Evolutionary conservation across 2,797 vertebrate species (phyloP).

Genomic region (Gallinago nigripennis): DNA sequence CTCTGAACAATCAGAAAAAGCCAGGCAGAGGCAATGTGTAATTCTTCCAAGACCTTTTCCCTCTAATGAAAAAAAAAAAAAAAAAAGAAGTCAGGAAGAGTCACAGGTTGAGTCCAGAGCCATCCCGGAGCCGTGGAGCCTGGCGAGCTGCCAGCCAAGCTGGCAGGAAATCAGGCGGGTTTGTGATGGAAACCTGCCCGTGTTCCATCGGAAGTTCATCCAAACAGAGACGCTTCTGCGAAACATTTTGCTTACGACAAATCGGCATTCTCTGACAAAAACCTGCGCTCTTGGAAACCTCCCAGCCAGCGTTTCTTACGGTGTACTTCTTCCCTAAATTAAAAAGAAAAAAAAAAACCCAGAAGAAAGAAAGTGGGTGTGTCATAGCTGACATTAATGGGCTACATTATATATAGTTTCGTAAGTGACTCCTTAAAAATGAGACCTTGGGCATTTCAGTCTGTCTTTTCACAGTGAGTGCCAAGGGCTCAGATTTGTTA

Average conservation of each 20-base stretch:
- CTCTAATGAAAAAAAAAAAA: not conserved
- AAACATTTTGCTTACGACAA: slow-evolving; percentile 46
- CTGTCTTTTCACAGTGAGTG: not conserved
- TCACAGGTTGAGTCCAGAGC: slow-evolving; percentile 29
- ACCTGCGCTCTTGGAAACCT: slow-evolving; percentile 2
- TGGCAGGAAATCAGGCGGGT: slow-evolving; percentile 35
- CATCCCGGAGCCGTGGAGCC: not conserved
- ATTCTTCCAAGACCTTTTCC: slow-evolving; percentile 6
- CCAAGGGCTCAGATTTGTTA: not conserved
- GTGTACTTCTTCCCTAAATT: not conserved
- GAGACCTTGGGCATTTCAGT: not conserved
- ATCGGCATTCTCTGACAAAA: not conserved
- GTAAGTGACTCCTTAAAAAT: not conserved
- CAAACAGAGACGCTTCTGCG: slow-evolving; percentile 8
- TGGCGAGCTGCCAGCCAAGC: slow-evolving; percentile 40
- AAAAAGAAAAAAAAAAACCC: not conserved
- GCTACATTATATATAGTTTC: not conserved
- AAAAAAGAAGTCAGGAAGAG: not conserved
- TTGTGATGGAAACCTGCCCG: slow-evolving; percentile 54
- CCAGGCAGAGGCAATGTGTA: not conserved
- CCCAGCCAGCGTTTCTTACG: not conserved
- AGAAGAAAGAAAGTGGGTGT: not conserved
- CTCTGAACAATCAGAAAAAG: not conserved
- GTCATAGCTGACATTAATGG: not conserved
- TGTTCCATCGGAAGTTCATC: slow-evolving; percentile 51